Evolutionary conservation across 1,140 invertebrate species (phyloP).

Genomic region (Macrostomum lignano): DNA sequence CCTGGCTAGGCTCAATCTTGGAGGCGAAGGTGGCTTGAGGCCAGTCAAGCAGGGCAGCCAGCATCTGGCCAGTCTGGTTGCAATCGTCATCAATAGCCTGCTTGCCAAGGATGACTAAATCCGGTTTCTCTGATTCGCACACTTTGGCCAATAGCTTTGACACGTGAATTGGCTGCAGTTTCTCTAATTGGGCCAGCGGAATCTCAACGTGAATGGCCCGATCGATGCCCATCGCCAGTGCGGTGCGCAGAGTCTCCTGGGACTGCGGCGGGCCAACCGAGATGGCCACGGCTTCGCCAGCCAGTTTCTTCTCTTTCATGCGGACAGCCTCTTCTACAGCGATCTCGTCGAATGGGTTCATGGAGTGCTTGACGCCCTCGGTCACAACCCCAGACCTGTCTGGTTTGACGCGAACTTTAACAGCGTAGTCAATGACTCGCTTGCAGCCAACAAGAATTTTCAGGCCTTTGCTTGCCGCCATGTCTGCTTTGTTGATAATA

Average conservation of each 20-base stretch:
- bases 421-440: conserved; percentile 92
- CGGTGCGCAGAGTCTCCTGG: conserved; percentile 64
- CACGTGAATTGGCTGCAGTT: conserved; percentile 67
- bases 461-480: too few relatives aligned
- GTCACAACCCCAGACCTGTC: conserved; percentile 83
- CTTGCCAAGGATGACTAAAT: conserved; percentile 74
- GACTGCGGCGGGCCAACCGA: conserved; percentile 66
- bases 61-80: conserved; percentile 96
- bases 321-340: conserved; percentile 92
- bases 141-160: conserved; percentile 81
- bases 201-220: conserved; percentile 73
- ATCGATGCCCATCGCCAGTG: conserved; percentile 86
- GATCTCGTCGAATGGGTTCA: conserved; percentile 99
- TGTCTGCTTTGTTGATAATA: too few relatives aligned
- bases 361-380: conserved; percentile 88
- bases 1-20: conserved; percentile 36
- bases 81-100: conserved; percentile 96
- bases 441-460: conserved; percentile 89
- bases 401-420: conserved; percentile 91
- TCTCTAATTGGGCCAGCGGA: conserved; percentile 32
- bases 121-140: conserved; percentile 61
- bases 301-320: conserved; percentile 85
- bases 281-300: conserved; percentile 64
- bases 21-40: conserved; percentile 78
- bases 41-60: conserved; percentile 70